These are phyloP conservation scores for Syrrhaptes paradoxus DNA, from an alignment of 2,113 vertebrate species.

Conservation along the genomic window DNA sequence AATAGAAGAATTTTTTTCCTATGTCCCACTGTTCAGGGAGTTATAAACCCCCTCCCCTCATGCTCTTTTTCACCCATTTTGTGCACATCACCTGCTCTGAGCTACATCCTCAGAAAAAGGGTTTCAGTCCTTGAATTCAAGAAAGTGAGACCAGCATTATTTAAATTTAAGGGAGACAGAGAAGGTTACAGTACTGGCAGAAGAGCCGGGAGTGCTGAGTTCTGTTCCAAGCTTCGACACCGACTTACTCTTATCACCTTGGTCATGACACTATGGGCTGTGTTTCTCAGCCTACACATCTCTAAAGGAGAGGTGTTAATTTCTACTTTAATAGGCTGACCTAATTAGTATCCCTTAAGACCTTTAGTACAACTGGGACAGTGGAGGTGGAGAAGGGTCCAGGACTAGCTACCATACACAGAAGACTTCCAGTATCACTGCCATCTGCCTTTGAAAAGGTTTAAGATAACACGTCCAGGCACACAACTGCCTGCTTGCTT, in stretches of 20 bases:
- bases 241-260: background rate
- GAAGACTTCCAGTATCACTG: background rate
- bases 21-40: background rate
- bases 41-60: background rate
- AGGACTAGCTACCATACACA: background rate
- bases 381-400: background rate
- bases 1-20: background rate
- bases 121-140: background rate
- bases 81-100: background rate
- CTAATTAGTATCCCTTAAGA: constrained; percentile 40
- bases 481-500: background rate
- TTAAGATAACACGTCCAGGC: background rate
- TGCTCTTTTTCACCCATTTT: background rate
- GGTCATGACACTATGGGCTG: background rate
- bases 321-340: constrained; percentile 23
- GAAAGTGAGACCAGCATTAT: background rate
- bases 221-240: background rate
- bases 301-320: constrained; percentile 4
- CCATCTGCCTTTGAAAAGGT: background rate
- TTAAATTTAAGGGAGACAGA: background rate
- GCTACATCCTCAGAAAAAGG: background rate
- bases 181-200: background rate
- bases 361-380: background rate
- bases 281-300: background rate
- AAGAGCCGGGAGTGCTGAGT: background rate